These are phyloP conservation scores for Spisula solida DNA, from an alignment of 2,888 invertebrate species.

Conservation along the genomic window DNA sequence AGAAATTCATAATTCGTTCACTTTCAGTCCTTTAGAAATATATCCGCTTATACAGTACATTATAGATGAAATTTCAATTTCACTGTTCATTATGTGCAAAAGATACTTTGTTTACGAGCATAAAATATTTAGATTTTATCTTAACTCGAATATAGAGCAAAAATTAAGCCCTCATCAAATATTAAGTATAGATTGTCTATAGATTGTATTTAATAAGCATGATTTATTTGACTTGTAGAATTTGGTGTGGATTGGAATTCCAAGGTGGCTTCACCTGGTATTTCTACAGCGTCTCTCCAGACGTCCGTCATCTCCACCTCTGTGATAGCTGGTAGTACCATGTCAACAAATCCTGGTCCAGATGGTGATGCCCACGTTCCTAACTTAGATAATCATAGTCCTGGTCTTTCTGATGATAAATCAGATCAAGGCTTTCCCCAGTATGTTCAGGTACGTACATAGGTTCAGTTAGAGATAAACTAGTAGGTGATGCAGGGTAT, in stretches of 20 bases:
- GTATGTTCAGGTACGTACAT: constrained; percentile 70
- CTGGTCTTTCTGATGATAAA: constrained; percentile 70
- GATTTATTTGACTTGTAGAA: constrained; percentile 61
- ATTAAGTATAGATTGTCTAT: not conserved
- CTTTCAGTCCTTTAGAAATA: too few species aligned
- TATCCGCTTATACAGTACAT: too few species aligned
- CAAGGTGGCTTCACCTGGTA: constrained; percentile 70
- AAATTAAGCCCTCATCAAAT: too few species aligned
- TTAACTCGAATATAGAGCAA: too few species aligned
- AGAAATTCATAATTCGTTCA: too few species aligned
- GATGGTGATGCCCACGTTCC: constrained; percentile 50
- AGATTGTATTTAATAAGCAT: not conserved
- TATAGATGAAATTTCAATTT: too few species aligned
- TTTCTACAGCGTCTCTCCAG: constrained; percentile 74
- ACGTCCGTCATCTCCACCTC: constrained; percentile 80
- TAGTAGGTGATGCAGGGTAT: too few species aligned
- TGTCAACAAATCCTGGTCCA: constrained; percentile 69
- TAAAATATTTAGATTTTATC: too few species aligned
- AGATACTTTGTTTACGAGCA: too few species aligned
- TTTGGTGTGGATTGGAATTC: constrained; percentile 80
- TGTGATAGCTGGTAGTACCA: constrained; percentile 78
- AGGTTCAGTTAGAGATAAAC: too few species aligned
- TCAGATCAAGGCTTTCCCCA: constrained; percentile 68
- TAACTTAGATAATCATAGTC: constrained; percentile 67
- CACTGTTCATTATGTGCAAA: too few species aligned